These are phyloP conservation scores for Otocyon megalotis DNA, from an alignment of 2,113 vertebrate species.

Conservation along the genomic window DNA sequence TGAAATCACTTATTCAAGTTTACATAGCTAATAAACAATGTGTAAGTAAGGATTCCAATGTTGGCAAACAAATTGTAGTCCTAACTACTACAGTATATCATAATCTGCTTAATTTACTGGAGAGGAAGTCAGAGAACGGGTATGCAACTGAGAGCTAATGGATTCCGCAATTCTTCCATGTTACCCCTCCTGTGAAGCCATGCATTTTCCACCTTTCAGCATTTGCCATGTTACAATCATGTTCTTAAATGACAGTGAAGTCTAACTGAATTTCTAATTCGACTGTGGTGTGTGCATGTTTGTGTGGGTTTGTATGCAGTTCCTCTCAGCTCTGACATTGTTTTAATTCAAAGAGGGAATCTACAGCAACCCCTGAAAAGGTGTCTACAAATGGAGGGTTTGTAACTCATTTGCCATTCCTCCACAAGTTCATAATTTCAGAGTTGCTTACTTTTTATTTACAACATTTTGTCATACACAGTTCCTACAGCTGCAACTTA, in stretches of 20 bases:
- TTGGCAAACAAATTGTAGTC: not conserved
- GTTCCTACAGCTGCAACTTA: conserved; percentile 23
- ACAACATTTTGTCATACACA: conserved; percentile 21
- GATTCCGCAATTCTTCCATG: not conserved
- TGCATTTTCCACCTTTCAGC: not conserved
- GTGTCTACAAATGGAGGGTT: not conserved
- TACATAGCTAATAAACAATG: not conserved
- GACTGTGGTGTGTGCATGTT: not conserved
- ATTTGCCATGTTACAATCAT: not conserved
- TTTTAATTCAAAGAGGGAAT: not conserved
- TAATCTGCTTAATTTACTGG: not conserved
- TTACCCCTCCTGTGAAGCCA: not conserved
- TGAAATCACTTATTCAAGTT: not conserved
- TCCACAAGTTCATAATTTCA: not conserved
- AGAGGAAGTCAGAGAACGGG: not conserved
- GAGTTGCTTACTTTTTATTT: conserved; percentile 46
- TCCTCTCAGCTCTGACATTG: not conserved
- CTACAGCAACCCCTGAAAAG: not conserved
- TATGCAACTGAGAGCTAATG: not conserved
- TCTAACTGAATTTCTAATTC: not conserved
- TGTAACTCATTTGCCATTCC: not conserved
- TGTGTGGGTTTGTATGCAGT: not conserved
- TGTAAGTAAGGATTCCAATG: not conserved
- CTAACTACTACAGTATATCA: not conserved
- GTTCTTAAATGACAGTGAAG: conserved; percentile 38